A percentile compares a stretch with the other conserved stretches of the same genome.
Conservation (phyloP, 1,140 invertebrate genomes). For the Lepidurus packardi region DNA sequence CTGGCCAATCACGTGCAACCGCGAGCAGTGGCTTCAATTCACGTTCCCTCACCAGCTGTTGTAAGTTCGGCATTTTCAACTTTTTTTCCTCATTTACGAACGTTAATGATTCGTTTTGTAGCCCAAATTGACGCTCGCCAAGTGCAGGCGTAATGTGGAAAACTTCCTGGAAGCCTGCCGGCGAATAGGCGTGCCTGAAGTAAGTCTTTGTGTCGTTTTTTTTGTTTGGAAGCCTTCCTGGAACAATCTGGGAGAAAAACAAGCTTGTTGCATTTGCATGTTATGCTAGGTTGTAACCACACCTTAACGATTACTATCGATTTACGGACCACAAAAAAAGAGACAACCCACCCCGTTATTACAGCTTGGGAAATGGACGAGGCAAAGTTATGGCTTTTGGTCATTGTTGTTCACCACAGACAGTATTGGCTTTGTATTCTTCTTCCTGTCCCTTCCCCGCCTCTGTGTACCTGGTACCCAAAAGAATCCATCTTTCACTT, state of each 20-base stretch:
- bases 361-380: not conserved
- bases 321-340: no score
- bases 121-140: conserved; percentile 88
- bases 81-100: conserved; percentile 31
- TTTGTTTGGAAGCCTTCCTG: conserved; percentile 24
- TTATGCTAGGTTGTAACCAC: no score
- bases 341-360: not conserved
- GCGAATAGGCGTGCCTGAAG: conserved; percentile 88
- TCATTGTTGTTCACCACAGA: not conserved
- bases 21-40: conserved; percentile 82
- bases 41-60: conserved; percentile 88
- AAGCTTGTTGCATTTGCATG: not conserved
- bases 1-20: conserved; percentile 86
- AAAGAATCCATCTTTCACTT: no score
- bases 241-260: not conserved
- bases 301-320: no score
- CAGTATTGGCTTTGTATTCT: not conserved
- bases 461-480: not conserved
- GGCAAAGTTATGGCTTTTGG: not conserved
- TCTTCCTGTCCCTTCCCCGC: not conserved
- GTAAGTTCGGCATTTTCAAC: conserved; percentile 50
- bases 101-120: conserved; percentile 49
- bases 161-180: conserved; percentile 91
- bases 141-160: conserved; percentile 88
- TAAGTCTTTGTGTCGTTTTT: conserved; percentile 50